A percentile compares a stretch with the other conserved stretches of the same genome.
These are phyloP conservation scores for Tiliacea citrago DNA, from an alignment of 2,888 invertebrate species.

Conservation along the genomic window DNA sequence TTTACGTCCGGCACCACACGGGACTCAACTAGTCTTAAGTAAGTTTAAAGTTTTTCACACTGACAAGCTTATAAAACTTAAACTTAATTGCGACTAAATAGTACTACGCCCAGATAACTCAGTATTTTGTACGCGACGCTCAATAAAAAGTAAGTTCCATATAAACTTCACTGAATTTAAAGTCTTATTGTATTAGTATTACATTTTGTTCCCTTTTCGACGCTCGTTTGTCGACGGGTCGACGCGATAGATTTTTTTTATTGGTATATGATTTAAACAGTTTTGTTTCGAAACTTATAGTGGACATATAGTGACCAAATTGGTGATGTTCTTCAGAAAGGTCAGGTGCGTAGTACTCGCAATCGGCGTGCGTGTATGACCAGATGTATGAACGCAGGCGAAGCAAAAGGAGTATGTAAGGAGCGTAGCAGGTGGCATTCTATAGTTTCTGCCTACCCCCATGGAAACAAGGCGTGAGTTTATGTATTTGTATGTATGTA, in stretches of 20 bases:
- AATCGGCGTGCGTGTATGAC: too few species aligned
- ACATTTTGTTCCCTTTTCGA: constrained; percentile 19
- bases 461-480: too few species aligned
- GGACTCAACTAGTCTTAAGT: neutral
- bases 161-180: constrained; percentile 39
- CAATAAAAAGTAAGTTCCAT: constrained; percentile 37
- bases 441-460: too few species aligned
- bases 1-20: too few species aligned
- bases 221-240: neutral
- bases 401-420: too few species aligned
- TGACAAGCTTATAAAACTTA: neutral
- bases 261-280: neutral
- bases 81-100: neutral
- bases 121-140: constrained; percentile 8
- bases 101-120: constrained; percentile 2
- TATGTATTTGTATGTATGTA: too few species aligned
- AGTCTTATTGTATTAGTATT: constrained; percentile 20
- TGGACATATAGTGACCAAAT: too few species aligned
- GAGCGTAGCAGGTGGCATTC: too few species aligned
- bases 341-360: too few species aligned
- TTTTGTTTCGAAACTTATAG: neutral
- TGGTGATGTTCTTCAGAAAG: too few species aligned
- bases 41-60: neutral
- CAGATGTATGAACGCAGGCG: too few species aligned
- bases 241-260: neutral